These are phyloP conservation scores for Alligator mississippiensis DNA, from an alignment of 2,113 vertebrate genomes.

Conservation along the genomic window DNA sequence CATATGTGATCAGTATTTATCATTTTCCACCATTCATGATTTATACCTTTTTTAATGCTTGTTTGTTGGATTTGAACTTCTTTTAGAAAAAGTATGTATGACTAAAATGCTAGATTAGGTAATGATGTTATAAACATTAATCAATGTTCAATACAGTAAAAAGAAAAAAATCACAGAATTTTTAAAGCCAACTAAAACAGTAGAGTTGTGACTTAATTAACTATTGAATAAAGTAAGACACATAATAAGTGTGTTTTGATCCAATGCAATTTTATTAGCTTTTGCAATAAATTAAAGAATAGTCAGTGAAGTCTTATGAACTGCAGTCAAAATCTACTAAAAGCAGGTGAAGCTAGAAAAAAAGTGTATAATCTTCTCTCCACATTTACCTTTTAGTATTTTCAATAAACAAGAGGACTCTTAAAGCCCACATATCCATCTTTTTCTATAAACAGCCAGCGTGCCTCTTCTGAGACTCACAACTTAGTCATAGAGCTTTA, in stretches of 20 bases:
- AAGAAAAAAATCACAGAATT: not conserved
- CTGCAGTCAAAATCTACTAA: not conserved
- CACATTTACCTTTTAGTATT: not conserved
- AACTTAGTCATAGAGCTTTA: not conserved
- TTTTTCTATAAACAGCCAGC: not conserved
- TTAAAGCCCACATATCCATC: not conserved
- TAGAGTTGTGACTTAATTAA: constrained; percentile 21
- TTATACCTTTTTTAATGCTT: not conserved
- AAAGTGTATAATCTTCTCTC: not conserved
- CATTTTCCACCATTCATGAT: not conserved
- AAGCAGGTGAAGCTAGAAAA: not conserved
- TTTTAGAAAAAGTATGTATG: not conserved
- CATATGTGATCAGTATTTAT: not conserved
- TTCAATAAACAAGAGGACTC: not conserved
- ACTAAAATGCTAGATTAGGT: constrained; percentile 12
- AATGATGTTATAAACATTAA: not conserved
- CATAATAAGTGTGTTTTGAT: not conserved
- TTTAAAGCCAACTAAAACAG: constrained; percentile 13
- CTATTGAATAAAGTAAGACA: not conserved
- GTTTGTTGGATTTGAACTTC: not conserved
- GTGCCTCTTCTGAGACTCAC: not conserved
- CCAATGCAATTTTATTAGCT: not conserved
- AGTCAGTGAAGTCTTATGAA: not conserved
- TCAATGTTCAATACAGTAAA: constrained; percentile 23
- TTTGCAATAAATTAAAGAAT: constrained; percentile 15